A percentile compares a stretch with the other conserved stretches of the same genome.
These are phyloP conservation scores for Plotosus lineatus DNA, from an alignment of 2,113 vertebrate genomes.

Conservation along the genomic window DNA sequence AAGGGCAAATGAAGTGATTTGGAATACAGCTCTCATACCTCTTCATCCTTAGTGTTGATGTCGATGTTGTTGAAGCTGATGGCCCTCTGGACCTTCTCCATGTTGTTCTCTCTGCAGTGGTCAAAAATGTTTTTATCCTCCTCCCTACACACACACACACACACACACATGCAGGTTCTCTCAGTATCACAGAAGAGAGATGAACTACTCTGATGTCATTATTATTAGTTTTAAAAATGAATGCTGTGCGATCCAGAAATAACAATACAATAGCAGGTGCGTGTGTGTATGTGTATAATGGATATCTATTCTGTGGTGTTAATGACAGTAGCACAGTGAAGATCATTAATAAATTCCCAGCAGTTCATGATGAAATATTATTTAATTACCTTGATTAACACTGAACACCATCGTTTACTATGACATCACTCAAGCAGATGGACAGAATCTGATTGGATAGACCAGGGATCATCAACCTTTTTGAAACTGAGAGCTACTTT, in stretches of 20 bases:
- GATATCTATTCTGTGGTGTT: slow-evolving; percentile 56
- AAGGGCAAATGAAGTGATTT: background rate
- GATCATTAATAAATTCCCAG: slow-evolving; percentile 12
- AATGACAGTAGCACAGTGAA: slow-evolving; percentile 56
- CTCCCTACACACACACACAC: slow-evolving; percentile 75
- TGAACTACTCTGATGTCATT: background rate
- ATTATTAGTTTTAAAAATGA: background rate
- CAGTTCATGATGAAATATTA: slow-evolving; percentile 69
- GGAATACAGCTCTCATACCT: slow-evolving; percentile 72
- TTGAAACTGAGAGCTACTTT: too few species aligned
- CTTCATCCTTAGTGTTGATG: slow-evolving; percentile 89
- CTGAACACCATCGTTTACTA: background rate
- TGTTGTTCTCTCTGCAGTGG: slow-evolving; percentile 98
- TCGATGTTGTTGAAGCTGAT: slow-evolving; percentile 85
- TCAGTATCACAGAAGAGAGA: background rate
- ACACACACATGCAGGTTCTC: background rate
- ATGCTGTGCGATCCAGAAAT: background rate
- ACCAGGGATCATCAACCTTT: too few species aligned
- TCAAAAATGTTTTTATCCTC: slow-evolving; percentile 98
- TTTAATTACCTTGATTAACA: slow-evolving; percentile 82
- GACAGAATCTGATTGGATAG: background rate
- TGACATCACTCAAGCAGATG: background rate
- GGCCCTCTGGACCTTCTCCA: slow-evolving; percentile 84
- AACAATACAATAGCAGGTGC: background rate
- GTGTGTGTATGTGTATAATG: slow-evolving; percentile 43